These are phyloP conservation scores for Steinernema feltiae DNA, from an alignment of 1,140 invertebrate genomes.

Conservation along the genomic window DNA sequence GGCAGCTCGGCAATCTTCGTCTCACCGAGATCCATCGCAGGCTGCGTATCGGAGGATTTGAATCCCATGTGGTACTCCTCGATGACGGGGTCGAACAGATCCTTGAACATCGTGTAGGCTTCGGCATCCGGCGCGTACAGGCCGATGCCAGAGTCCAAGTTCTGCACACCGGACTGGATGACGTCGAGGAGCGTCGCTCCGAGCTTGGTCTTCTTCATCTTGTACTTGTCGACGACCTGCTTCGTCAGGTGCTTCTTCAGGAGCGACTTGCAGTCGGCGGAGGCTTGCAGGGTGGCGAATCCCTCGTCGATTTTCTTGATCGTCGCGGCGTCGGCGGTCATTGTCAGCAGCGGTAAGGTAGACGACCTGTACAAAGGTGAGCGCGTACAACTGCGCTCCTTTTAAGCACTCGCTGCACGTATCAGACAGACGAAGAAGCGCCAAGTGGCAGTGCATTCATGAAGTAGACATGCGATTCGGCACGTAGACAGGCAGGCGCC, in stretches of 20 bases:
- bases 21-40: slow-evolving; percentile 82
- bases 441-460: no score
- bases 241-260: slow-evolving; percentile 52
- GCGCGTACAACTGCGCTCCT: neutral
- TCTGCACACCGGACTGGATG: slow-evolving; percentile 73
- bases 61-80: slow-evolving; percentile 40
- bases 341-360: neutral
- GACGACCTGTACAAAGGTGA: neutral
- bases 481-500: no score
- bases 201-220: slow-evolving; percentile 36
- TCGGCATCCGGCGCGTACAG: slow-evolving; percentile 73
- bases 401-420: no score
- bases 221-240: slow-evolving; percentile 42
- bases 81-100: slow-evolving; percentile 84
- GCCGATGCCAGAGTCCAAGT: slow-evolving; percentile 71
- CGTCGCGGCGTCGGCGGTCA: slow-evolving; percentile 29
- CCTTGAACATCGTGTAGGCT: slow-evolving; percentile 76
- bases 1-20: slow-evolving; percentile 68
- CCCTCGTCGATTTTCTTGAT: slow-evolving; percentile 39
- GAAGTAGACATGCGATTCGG: no score
- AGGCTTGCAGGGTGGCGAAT: slow-evolving; percentile 32
- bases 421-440: no score
- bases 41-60: slow-evolving; percentile 67
- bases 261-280: slow-evolving; percentile 45
- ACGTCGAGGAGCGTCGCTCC: slow-evolving; percentile 46